Percentiles rank a stretch among this genome's conserved stretches.
These are phyloP conservation scores for Lepus europaeus DNA, from an alignment of 2,113 vertebrate species.

Conservation along the genomic window DNA sequence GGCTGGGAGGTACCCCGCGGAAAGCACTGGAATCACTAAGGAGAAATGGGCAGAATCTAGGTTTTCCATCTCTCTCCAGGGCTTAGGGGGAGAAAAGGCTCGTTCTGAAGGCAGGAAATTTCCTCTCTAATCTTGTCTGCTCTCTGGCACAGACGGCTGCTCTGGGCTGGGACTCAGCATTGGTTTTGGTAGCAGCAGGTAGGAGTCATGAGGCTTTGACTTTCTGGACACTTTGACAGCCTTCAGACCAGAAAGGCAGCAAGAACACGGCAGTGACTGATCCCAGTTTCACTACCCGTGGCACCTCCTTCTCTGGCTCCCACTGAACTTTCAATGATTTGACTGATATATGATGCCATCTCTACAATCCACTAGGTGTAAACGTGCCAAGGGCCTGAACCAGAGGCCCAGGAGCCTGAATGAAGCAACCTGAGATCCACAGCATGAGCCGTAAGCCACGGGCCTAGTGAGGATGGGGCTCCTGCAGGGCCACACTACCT, in stretches of 20 bases:
- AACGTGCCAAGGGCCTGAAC: not conserved
- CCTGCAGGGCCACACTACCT: not conserved
- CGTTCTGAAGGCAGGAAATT: not conserved
- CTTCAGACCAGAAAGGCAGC: not conserved
- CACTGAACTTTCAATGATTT: not conserved
- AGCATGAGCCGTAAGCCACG: not conserved
- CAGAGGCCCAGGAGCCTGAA: not conserved
- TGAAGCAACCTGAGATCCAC: not conserved
- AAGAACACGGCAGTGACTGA: not conserved
- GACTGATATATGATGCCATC: slow-evolving; percentile 16
- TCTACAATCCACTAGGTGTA: not conserved
- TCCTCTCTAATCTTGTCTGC: not conserved
- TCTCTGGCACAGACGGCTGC: not conserved
- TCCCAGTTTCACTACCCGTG: not conserved
- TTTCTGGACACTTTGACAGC: not conserved
- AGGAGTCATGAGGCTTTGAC: not conserved
- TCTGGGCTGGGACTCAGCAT: not conserved
- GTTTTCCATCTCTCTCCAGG: not conserved
- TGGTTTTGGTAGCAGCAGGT: not conserved
- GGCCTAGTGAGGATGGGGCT: not conserved
- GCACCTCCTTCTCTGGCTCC: not conserved
- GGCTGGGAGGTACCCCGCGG: not conserved
- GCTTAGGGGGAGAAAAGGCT: not conserved
- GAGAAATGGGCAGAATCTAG: not conserved
- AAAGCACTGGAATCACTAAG: not conserved